Percentiles rank a stretch among this genome's conserved stretches.
These are phyloP conservation scores for Cariama cristata DNA, from an alignment of 2,113 vertebrate genomes.

Conservation along the genomic window DNA sequence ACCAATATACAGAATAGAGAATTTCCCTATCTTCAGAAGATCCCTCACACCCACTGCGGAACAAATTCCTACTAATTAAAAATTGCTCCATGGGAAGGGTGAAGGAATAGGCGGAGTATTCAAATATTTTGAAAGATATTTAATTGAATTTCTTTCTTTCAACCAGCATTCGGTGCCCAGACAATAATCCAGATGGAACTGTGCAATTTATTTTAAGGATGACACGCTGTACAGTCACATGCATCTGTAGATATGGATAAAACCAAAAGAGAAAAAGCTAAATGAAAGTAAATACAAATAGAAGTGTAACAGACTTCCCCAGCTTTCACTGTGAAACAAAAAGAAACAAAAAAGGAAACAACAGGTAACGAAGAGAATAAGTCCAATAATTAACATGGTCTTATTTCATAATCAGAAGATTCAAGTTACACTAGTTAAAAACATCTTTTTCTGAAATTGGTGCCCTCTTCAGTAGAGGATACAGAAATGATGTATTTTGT, in stretches of 20 bases:
- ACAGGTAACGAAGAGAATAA: neutral
- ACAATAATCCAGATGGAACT: neutral
- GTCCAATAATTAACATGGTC: neutral
- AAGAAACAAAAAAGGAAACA: neutral
- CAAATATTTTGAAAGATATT: neutral
- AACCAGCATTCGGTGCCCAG: neutral
- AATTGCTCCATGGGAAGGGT: neutral
- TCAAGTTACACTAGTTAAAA: neutral
- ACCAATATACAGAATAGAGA: neutral
- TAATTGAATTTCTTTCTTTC: slow-evolving; percentile 2
- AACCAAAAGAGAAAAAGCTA: neutral
- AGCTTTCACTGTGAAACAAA: neutral
- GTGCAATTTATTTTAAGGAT: neutral
- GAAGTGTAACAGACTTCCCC: neutral
- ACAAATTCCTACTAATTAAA: slow-evolving; percentile 5
- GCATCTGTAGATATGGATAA: neutral
- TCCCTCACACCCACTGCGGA: neutral
- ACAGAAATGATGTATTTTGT: neutral
- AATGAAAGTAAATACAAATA: neutral
- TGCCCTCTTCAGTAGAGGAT: neutral
- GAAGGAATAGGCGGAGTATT: neutral
- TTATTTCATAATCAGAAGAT: neutral
- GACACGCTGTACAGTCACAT: neutral
- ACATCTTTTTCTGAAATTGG: neutral
- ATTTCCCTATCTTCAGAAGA: neutral